These are phyloP conservation scores for Delichon dasypus DNA, from an alignment of 2,797 vertebrate species.

Conservation along the genomic window DNA sequence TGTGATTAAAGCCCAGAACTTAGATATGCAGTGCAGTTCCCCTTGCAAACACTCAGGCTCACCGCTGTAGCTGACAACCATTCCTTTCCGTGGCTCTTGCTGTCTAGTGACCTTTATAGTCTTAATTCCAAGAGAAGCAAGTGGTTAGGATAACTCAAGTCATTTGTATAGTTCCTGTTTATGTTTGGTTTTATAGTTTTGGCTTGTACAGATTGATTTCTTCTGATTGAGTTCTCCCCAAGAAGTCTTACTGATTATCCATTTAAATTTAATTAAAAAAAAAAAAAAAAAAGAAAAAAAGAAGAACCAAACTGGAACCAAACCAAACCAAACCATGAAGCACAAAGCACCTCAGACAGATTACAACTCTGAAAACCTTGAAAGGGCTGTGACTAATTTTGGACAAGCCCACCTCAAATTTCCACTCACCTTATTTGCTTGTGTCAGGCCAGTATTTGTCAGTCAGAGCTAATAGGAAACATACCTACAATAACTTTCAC, in stretches of 20 bases:
- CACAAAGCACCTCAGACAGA: not conserved
- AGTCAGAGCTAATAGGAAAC: not conserved
- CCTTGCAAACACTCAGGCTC: accelerated
- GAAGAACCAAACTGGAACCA: too few species aligned
- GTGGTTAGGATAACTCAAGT: not conserved
- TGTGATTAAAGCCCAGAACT: not conserved
- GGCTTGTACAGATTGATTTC: not conserved
- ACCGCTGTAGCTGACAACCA: not conserved
- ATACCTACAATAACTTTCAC: not conserved
- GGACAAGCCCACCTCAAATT: not conserved
- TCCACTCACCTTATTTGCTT: not conserved
- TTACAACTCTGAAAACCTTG: not conserved
- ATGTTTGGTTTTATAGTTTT: not conserved
- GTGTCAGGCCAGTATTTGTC: not conserved
- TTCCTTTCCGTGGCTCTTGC: not conserved
- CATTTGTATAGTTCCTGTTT: not conserved
- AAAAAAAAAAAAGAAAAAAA: too few species aligned
- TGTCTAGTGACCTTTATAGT: not conserved
- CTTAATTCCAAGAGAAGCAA: slow-evolving; percentile 10
- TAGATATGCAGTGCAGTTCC: not conserved
- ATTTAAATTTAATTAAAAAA: too few species aligned
- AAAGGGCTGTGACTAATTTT: not conserved
- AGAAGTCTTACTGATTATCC: not conserved
- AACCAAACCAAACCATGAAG: not conserved
- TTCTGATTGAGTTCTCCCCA: not conserved